Evolutionary conservation across 2,113 vertebrate genomes (phyloP).

Genomic region (Seriola dumerili): DNA sequence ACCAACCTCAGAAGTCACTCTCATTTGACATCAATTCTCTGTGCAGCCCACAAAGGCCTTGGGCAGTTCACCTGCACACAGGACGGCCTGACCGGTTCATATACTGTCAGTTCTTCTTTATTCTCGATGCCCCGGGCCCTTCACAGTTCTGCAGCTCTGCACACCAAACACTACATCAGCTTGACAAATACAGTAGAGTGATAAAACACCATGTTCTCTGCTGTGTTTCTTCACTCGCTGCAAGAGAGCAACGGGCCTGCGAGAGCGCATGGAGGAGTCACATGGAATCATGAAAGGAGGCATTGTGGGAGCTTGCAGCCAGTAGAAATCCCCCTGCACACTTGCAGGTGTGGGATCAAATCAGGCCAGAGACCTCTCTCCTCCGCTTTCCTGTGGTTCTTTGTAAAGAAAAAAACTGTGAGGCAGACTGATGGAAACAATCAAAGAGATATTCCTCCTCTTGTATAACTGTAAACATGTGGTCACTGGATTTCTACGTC

Average conservation of each 20-base stretch:
- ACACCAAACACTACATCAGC: conserved; percentile 62
- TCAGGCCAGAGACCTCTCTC: conserved; percentile 9
- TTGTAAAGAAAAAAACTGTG: neutral
- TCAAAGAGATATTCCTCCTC: neutral
- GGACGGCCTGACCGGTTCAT: conserved; percentile 24
- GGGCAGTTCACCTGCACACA: conserved; percentile 65
- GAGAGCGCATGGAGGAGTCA: conserved; percentile 27
- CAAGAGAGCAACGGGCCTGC: conserved; percentile 12
- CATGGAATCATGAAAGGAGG: conserved; percentile 45
- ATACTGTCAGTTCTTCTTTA: conserved; percentile 28
- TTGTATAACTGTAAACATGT: too few relatives aligned
- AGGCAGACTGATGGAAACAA: conserved; percentile 12
- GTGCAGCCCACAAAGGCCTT: conserved; percentile 48
- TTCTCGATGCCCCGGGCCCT: conserved; percentile 60
- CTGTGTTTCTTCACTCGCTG: conserved; percentile 29
- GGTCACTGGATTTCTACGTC: too few relatives aligned
- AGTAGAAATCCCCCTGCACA: neutral
- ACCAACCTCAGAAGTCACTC: conserved; percentile 60
- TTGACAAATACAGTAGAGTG: conserved; percentile 53
- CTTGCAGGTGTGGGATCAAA: conserved; percentile 36
- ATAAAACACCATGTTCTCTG: conserved; percentile 45
- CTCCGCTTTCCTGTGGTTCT: neutral
- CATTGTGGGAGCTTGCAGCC: neutral
- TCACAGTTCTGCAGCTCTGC: conserved; percentile 61
- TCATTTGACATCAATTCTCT: conserved; percentile 67